Base-by-base conservation (phyloP, 2,797 vertebrate genomes). In the Sternarchorhynchus goeldii region DNA sequence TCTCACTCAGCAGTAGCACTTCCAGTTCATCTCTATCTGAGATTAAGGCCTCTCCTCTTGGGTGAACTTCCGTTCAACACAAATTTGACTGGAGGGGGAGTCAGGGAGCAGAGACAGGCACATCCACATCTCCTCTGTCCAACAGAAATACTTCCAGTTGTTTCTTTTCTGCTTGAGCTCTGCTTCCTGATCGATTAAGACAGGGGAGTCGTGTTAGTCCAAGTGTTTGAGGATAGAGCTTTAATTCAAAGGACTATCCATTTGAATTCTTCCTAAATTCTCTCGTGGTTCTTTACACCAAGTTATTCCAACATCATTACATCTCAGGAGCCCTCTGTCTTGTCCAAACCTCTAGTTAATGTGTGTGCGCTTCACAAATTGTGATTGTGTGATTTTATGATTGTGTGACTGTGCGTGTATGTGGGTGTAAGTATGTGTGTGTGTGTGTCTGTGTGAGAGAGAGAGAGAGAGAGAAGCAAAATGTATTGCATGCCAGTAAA, bases 201-300 rank as follows among this genome's bases (percentile, higher is more conserved):
- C 55, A 41, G 36, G 17, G 32, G 75, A 70, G 76, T 62, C n/a
- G 45, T 78, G 60, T 69, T 36, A 58, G 45, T 29, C 25, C 7
- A 4, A 41, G 36, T 10, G 29, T 75, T 64, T 77, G 18, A 29
- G 75, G 73, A 56, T 41, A 53, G 76, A 62, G 74, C 75, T 72
- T 36, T 4, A 36, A 50, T 82, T 84, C 78, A 78, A 84, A 78
- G 83, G 21, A 58, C 31, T 60, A 57, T 71, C 53, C 14, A 73
- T 53, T 74, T 74, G 66, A 77, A 64, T 77, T 71, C 63, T 41
- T 50, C 32, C 74, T 36, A 2, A 21, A 5, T 63, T 62, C 77
- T 75, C 41, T 53, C 69, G 57, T 39, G 50, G 69, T 65, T 55
- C 31, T 73, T 73, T 71, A 55, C 56, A 69, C 25, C 32, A 65